phyloP scores from a whole-genome alignment of 2,888 invertebrate species.

The Agrotis segetum region DNA sequence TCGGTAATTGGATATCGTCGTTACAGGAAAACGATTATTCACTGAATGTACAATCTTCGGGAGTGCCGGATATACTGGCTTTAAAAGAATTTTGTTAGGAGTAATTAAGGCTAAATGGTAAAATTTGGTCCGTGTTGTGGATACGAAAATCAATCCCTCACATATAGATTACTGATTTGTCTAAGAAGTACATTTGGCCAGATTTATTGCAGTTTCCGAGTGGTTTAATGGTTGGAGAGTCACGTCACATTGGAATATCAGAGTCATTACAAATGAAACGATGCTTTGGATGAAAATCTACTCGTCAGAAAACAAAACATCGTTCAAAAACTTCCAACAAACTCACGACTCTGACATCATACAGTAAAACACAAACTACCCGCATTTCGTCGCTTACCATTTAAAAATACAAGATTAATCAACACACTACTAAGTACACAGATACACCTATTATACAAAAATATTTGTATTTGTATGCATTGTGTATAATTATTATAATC shows the following conservation, averaged over 20 bases:
- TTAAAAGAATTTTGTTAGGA: background rate
- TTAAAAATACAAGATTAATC: constrained; percentile 85
- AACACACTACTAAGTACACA: constrained; percentile 88
- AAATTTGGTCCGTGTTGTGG: background rate
- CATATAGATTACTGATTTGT: background rate
- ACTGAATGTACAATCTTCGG: constrained; percentile 2
- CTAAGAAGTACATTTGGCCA: background rate
- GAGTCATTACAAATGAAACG: background rate
- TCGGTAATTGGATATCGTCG: constrained; percentile 41
- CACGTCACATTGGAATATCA: background rate
- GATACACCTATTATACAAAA: constrained; percentile 89
- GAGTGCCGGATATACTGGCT: background rate
- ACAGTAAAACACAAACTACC: constrained; percentile 28
- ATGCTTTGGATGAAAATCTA: background rate
- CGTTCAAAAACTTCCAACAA: background rate
- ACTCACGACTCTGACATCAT: constrained; percentile 22
- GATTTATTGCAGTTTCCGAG: background rate
- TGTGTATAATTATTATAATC: constrained; percentile 85
- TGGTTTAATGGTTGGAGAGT: background rate
- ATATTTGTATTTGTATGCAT: constrained; percentile 88
- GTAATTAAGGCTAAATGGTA: background rate
- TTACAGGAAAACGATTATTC: constrained; percentile 28
- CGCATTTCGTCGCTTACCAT: constrained; percentile 57
- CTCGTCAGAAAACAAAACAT: background rate
- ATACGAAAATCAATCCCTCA: background rate